These are phyloP conservation scores for Orbicella faveolata DNA, from an alignment of 64 coral and sea anemone genomes.

Conservation along the genomic window DNA sequence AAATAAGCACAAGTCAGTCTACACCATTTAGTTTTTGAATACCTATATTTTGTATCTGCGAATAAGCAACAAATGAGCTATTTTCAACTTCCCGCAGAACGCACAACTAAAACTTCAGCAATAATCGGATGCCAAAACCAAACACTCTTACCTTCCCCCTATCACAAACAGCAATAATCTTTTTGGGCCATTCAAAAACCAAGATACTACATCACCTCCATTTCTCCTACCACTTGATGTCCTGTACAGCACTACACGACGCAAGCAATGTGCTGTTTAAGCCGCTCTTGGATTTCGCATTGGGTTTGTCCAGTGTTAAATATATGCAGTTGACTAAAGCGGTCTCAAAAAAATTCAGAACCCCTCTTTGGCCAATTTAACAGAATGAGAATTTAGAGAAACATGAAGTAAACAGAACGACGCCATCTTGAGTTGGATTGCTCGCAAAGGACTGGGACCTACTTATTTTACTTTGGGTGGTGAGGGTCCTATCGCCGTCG, in stretches of 20 bases:
- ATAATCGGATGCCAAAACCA: not conserved
- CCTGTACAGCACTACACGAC: not conserved
- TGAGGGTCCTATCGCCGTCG: not conserved
- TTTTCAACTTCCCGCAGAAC: not conserved
- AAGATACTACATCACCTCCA: conserved; percentile 17
- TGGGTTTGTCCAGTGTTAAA: not conserved
- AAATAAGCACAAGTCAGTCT: not conserved
- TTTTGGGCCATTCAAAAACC: conserved; percentile 7
- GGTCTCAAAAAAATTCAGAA: not conserved
- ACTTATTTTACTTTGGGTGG: not conserved
- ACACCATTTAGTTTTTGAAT: no score
- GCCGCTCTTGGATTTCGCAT: not conserved
- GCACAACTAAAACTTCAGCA: not conserved
- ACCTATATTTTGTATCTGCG: no score
- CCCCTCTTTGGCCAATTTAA: not conserved
- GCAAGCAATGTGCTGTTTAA: conserved; percentile 1
- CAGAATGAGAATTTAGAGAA: not conserved
- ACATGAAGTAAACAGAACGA: not conserved
- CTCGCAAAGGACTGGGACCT: not conserved
- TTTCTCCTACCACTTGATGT: not conserved
- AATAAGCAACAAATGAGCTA: not conserved
- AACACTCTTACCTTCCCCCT: conserved; percentile 3
- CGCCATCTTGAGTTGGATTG: not conserved
- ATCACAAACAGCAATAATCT: conserved; percentile 16
- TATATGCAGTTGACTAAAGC: not conserved